Evolutionary conservation across 2,113 vertebrate species (phyloP).

Genomic region (Chionomys nivalis): DNA sequence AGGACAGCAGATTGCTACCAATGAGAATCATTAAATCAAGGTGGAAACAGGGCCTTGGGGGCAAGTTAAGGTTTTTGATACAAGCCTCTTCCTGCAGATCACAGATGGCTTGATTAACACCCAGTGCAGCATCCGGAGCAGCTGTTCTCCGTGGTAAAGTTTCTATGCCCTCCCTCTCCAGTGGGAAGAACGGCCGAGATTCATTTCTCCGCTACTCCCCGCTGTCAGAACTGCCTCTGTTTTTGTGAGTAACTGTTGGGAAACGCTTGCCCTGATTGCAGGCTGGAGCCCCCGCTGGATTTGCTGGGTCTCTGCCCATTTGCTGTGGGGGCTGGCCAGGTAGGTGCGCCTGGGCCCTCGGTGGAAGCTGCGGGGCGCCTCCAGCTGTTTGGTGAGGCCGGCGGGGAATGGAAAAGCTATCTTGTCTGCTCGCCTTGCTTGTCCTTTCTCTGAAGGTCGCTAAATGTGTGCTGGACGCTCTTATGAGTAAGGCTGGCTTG

Average conservation of each 20-base stretch:
- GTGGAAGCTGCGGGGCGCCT: neutral
- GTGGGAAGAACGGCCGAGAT: neutral
- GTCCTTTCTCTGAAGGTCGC: neutral
- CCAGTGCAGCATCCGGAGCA: neutral
- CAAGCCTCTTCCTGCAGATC: slow-evolving; percentile 34
- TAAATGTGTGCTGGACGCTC: neutral
- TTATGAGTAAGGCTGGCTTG: neutral
- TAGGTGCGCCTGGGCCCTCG: neutral
- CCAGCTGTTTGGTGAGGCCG: neutral
- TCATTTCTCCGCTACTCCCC: neutral
- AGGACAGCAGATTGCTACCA: slow-evolving; percentile 57
- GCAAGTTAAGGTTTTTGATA: slow-evolving; percentile 58
- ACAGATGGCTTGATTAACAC: slow-evolving; percentile 66
- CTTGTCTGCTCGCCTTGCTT: neutral
- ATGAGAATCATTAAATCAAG: slow-evolving; percentile 64
- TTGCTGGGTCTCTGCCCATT: neutral
- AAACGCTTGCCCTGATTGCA: neutral
- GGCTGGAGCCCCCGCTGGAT: neutral
- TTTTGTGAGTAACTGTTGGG: neutral
- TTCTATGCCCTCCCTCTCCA: neutral
- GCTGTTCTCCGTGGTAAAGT: slow-evolving; percentile 45
- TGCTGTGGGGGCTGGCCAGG: neutral
- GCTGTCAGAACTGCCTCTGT: neutral
- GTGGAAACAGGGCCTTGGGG: slow-evolving; percentile 60
- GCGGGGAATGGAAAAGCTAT: neutral